phyloP scores from a whole-genome alignment of 2,113 vertebrate species.

The Calypte anna region DNA sequence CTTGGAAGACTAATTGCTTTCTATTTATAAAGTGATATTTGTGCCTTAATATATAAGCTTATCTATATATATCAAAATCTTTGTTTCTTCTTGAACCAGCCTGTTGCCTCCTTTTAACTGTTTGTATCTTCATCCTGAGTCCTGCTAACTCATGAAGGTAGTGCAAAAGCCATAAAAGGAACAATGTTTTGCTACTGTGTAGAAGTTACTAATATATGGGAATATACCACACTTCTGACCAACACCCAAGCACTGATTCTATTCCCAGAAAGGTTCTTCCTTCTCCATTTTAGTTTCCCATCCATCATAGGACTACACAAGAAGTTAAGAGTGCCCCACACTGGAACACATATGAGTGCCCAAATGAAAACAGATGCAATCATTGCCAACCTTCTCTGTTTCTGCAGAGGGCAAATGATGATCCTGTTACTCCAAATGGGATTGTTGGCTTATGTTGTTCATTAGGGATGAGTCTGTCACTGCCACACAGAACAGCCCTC shows the following conservation, averaged over 20 bases:
- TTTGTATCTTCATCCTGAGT: neutral
- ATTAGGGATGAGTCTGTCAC: neutral
- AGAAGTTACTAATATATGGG: neutral
- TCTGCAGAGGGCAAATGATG: neutral
- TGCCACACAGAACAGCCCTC: accelerated
- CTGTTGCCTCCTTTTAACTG: neutral
- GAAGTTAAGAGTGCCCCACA: neutral
- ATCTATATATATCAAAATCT: neutral
- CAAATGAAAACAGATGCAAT: neutral
- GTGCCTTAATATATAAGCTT: neutral
- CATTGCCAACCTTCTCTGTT: neutral
- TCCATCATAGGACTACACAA: neutral
- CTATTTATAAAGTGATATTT: neutral
- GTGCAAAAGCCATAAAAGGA: neutral
- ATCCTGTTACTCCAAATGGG: neutral
- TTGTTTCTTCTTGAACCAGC: neutral
- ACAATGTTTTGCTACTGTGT: neutral
- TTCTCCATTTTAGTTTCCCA: neutral
- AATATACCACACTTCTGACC: neutral
- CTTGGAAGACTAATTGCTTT: neutral
- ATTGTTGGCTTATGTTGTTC: neutral
- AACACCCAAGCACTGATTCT: neutral
- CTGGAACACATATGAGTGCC: neutral
- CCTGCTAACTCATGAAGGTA: neutral
- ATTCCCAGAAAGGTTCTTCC: neutral